A percentile compares a stretch with the other conserved stretches of the same genome.
These are phyloP conservation scores for Globia sparganii DNA, from an alignment of 2,888 invertebrate species.

Conservation along the genomic window DNA sequence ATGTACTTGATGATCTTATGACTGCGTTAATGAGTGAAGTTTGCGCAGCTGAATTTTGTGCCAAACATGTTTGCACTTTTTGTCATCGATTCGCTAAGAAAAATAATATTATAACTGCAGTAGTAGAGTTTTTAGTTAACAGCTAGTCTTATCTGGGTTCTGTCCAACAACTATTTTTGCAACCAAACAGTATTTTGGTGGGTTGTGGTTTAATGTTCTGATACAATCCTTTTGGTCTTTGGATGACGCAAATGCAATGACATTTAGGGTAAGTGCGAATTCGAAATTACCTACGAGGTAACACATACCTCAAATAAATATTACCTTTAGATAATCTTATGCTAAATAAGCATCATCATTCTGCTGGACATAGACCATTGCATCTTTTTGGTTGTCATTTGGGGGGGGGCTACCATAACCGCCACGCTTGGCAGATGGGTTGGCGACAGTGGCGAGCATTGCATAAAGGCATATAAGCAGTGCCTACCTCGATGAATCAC, in stretches of 20 bases:
- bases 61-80: too few species aligned
- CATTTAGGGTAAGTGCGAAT: not conserved
- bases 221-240: not conserved
- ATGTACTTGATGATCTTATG: not conserved
- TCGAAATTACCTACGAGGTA: not conserved
- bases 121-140: not conserved
- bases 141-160: not conserved
- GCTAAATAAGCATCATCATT: not conserved
- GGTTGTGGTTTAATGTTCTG: not conserved
- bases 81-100: not conserved
- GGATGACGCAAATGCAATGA: not conserved
- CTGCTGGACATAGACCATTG: too few species aligned
- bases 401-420: too few species aligned
- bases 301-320: not conserved
- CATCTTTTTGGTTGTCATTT: too few species aligned
- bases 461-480: too few species aligned
- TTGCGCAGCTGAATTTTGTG: too few species aligned
- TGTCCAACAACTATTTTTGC: not conserved
- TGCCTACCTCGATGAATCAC: too few species aligned
- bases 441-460: too few species aligned
- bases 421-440: too few species aligned
- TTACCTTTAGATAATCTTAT: not conserved
- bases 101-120: not conserved
- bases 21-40: not conserved
- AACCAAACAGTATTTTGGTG: not conserved